Evolutionary conservation across 2,888 invertebrate species (phyloP).

Genomic region (Geophilus truncorum): DNA sequence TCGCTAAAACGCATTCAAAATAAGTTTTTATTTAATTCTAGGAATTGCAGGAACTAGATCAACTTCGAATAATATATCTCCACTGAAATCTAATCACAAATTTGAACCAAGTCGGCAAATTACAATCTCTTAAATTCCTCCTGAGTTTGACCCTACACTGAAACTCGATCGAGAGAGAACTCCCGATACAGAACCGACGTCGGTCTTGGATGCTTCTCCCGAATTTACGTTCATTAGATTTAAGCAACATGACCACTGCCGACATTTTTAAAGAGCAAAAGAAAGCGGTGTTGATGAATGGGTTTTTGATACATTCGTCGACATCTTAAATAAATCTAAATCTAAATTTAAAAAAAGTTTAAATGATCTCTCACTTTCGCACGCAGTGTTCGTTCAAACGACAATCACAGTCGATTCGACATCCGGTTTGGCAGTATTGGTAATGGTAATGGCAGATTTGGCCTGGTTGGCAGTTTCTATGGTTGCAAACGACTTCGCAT

Average conservation of each 20-base stretch:
- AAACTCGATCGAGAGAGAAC: conserved; percentile 46
- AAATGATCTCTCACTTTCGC: no score
- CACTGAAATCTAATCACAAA: background rate
- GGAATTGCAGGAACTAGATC: background rate
- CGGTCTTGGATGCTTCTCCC: conserved; percentile 40
- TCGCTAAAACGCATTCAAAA: background rate
- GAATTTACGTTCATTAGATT: conserved; percentile 42
- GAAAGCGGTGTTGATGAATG: no score
- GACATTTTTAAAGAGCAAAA: background rate
- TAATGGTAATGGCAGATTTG: conserved; percentile 80
- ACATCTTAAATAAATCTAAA: conserved; percentile 34
- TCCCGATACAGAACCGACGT: conserved; percentile 41
- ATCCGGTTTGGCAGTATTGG: conserved; percentile 76
- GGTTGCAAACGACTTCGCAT: conserved; percentile 52
- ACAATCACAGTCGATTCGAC: conserved; percentile 74
- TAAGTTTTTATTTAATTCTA: background rate
- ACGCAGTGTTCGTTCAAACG: conserved; percentile 61
- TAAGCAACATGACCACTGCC: conserved; percentile 32
- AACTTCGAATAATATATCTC: background rate
- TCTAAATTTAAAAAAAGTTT: no score
- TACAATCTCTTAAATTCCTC: conserved; percentile 39
- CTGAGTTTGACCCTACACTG: conserved; percentile 44
- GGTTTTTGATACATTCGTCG: conserved; percentile 62
- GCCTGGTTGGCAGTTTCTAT: conserved; percentile 82
- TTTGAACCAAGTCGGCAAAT: background rate